Conservation (phyloP, 2,797 vertebrate species). For the Hyperoplus immaculatus region DNA sequence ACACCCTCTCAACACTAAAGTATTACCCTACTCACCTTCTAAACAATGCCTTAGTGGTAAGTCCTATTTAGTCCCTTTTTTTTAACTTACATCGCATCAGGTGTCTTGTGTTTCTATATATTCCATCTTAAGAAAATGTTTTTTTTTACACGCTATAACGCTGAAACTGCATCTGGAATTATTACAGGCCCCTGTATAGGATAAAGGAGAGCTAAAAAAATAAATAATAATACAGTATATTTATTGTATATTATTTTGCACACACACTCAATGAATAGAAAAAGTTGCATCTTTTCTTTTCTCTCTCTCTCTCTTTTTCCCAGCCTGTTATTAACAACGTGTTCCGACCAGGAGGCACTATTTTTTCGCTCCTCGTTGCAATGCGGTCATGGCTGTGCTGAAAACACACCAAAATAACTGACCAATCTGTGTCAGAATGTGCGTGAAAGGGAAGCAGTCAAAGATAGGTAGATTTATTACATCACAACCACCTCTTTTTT, state of each 20-base stretch:
- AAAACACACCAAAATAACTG: neutral
- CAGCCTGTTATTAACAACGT: neutral
- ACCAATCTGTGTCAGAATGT: slow-evolving; percentile 18
- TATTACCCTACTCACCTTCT: slow-evolving; percentile 87
- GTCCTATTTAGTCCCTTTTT: slow-evolving; percentile 80
- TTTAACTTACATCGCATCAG: slow-evolving; percentile 67
- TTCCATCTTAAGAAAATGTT: slow-evolving; percentile 46
- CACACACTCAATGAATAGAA: slow-evolving; percentile 8
- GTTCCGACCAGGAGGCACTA: neutral
- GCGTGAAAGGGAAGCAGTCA: slow-evolving; percentile 3
- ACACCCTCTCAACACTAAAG: slow-evolving; percentile 84
- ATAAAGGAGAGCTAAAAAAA: neutral
- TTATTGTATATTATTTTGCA: slow-evolving; percentile 18
- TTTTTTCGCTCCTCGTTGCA: neutral
- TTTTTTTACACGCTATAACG: slow-evolving; percentile 15
- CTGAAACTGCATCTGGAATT: slow-evolving; percentile 38
- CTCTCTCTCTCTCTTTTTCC: slow-evolving; percentile 8
- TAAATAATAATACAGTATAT: too few relatives aligned
- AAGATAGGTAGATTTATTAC: neutral
- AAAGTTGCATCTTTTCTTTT: slow-evolving; percentile 24
- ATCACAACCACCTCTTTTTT: neutral
- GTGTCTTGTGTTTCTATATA: slow-evolving; percentile 64
- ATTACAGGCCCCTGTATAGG: slow-evolving; percentile 14
- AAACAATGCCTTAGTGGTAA: slow-evolving; percentile 88
- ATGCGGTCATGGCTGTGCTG: neutral